These are phyloP conservation scores for Adelphocoris suturalis DNA, from an alignment of 2,888 invertebrate genomes.

Conservation along the genomic window DNA sequence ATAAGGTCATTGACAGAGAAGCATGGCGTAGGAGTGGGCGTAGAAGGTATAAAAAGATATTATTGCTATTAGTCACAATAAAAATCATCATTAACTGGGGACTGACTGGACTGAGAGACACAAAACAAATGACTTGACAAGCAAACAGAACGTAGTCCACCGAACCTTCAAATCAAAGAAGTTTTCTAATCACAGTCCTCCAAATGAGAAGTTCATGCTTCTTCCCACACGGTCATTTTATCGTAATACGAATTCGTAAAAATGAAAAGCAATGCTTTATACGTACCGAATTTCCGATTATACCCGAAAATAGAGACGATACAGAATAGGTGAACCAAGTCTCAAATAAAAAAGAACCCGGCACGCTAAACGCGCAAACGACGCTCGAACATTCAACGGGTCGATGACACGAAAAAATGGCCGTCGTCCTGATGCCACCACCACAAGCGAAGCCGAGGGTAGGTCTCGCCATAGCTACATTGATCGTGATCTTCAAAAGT, in stretches of 20 bases:
- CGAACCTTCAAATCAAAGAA: too few species aligned
- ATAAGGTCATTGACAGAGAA: constrained; percentile 9
- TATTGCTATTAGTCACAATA: too few species aligned
- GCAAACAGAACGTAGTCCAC: too few species aligned
- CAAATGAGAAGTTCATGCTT: too few species aligned
- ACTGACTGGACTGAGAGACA: too few species aligned
- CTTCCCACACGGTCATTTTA: too few species aligned
- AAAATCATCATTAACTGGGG: too few species aligned
- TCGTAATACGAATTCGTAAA: too few species aligned
- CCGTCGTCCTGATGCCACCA: background rate
- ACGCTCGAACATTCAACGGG: background rate
- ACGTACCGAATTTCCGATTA: background rate
- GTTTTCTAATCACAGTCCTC: too few species aligned
- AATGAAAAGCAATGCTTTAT: background rate
- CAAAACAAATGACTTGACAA: too few species aligned
- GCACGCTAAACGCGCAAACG: constrained; percentile 19
- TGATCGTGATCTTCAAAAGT: too few species aligned
- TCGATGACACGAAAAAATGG: background rate
- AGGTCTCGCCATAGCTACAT: too few species aligned
- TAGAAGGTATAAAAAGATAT: background rate
- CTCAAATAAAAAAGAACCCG: constrained; percentile 3
- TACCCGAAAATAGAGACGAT: background rate
- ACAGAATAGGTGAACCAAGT: background rate
- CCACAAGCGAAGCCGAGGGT: background rate
- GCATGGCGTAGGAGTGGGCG: constrained; percentile 17